phyloP scores from a whole-genome alignment of 2,888 invertebrate genomes.

The Loripinus fragilis region DNA sequence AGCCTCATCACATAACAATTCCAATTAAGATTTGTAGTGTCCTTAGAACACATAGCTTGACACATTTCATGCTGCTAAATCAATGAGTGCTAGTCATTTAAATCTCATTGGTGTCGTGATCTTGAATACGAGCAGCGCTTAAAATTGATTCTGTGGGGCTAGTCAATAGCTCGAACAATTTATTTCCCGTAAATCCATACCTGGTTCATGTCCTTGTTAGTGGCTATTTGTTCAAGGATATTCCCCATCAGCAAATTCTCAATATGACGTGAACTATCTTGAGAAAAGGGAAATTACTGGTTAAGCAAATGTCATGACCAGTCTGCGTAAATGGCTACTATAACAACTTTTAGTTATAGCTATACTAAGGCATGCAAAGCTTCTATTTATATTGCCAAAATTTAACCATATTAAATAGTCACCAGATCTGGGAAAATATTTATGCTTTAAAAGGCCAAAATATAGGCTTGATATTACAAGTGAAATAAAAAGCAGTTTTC shows the following conservation, averaged over 20 bases:
- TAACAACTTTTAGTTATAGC: no score
- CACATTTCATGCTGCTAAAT: neutral
- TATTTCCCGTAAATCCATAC: constrained; percentile 11
- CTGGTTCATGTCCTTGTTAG: neutral
- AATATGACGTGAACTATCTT: neutral
- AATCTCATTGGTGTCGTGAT: constrained; percentile 6
- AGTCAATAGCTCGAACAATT: constrained; percentile 1
- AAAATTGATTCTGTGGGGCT: constrained; percentile 1
- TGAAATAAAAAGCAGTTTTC: no score
- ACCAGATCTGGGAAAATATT: no score
- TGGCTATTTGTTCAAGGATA: neutral
- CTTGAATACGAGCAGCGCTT: neutral
- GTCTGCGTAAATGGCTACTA: no score
- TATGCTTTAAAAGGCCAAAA: no score
- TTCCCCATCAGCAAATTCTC: neutral
- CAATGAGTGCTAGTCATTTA: constrained; percentile 17
- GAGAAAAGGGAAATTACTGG: no score
- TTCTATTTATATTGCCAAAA: no score
- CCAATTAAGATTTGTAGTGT: constrained; percentile 1
- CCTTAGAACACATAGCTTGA: neutral
- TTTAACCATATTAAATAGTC: no score
- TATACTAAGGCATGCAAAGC: no score
- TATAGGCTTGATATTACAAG: no score
- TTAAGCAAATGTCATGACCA: no score
- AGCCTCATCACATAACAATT: neutral